Evolutionary conservation across 2,113 vertebrate species (phyloP), one percentile per base, ranked within the genome.

Genomic region (Mohoua ochrocephala): DNA sequence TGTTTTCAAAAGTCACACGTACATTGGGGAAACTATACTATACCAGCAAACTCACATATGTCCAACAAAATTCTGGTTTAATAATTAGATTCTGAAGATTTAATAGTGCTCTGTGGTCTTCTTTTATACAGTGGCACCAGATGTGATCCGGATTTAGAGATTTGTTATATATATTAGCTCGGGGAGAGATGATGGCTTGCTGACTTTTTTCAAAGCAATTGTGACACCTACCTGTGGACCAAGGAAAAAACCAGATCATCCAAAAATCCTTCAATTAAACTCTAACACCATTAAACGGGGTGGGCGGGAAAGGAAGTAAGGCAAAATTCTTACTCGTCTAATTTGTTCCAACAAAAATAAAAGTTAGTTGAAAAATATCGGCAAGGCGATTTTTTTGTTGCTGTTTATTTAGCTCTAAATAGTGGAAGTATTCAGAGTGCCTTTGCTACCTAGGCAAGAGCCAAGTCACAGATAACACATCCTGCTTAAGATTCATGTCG

Each of bases 161-260:
- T 98, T 97, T 97, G 97, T 96, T 98, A 97, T 97, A 96, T 98
- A 97, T 98, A 98, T 98, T 98, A 98, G 96, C 96, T 97, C 91
- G 91, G 97, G 97, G 95, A 98, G 98, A 98, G 97, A 98, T 98
- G 98, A 98, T 96, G 98, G 98, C 98, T 98, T 97, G 97, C 97
- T 98, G 97, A 97, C 97, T 98, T 98, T 98, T 98, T 97, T 98
- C 98, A 99, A 99, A 99, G 98, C 99, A 99, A 99, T 98, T 99
- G 99, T 99, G 99, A 99, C 99, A 99, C 99, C 99, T 99, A 99
- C 99, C 99, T 99, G 99, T 98, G 98, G 98, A 99, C 98, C 98
- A 98, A 98, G 99, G 99, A 98, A 99, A 99, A 98, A 98, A 98
- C 97, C 96, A 98, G 97, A 98, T 98, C 97, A 98, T 97, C 96